Percentiles rank a stretch among this genome's conserved stretches.
These are phyloP conservation scores for Mylabris phalerata DNA, from an alignment of 1,140 invertebrate species.

Conservation along the genomic window DNA sequence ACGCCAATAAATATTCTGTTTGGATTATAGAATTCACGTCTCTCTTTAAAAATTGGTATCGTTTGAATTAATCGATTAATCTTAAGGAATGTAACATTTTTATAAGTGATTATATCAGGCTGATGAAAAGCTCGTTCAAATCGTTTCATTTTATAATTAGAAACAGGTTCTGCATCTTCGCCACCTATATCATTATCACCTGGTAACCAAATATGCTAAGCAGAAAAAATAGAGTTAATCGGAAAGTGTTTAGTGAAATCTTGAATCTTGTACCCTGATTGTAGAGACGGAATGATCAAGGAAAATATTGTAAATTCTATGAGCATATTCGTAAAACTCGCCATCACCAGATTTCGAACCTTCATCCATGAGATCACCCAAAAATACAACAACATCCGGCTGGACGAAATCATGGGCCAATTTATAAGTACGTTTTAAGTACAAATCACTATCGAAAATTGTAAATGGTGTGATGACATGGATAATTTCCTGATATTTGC, in stretches of 20 bases:
- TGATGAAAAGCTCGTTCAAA: constrained; percentile 73
- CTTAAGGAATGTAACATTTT: constrained; percentile 56
- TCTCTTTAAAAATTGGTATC: constrained; percentile 45
- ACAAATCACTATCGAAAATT: constrained; percentile 78
- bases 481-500: constrained; percentile 60
- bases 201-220: constrained; percentile 75
- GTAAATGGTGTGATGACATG: constrained; percentile 48
- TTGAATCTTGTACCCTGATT: too few species aligned
- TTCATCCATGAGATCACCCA: constrained; percentile 91
- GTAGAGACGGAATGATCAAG: too few species aligned
- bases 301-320: constrained; percentile 66
- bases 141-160: constrained; percentile 61
- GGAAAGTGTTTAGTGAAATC: too few species aligned
- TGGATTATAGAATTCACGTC: constrained; percentile 53
- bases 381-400: constrained; percentile 80
- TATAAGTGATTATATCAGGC: constrained; percentile 54
- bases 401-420: constrained; percentile 63
- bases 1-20: constrained; percentile 58
- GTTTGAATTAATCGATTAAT: constrained; percentile 59
- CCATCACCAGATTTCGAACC: constrained; percentile 66
- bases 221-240: constrained; percentile 29
- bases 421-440: constrained; percentile 70
- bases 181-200: constrained; percentile 96
- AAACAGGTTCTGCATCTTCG: constrained; percentile 68
- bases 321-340: constrained; percentile 63